Evolutionary conservation across 2,888 invertebrate species (phyloP), one percentile per base, ranked within the genome.

Genomic region (Lingula anatina): DNA sequence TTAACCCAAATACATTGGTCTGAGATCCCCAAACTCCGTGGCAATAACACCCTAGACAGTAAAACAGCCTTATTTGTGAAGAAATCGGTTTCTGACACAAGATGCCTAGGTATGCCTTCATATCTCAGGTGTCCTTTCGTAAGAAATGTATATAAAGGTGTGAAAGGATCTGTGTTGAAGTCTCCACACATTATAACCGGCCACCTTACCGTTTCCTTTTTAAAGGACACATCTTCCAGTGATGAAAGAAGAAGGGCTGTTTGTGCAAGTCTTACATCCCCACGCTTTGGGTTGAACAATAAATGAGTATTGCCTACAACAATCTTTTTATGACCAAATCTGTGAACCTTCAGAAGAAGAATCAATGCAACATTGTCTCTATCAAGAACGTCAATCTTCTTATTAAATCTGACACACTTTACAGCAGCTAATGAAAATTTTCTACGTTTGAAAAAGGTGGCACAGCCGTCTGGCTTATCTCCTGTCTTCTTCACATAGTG

Each of bases 241-340:
- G 93, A 90, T 0, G 90, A 85, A 12, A 99, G 78, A 7, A 99
- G 79, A 31, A 90, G 73, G 65, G 89, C 87, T 36, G 88, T 80
- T 78, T 99, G 97, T 0, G 90, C 93, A 27, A 96, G 79, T 60
- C 94, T 85, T 1, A 96, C 85, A 73, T 97, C 96, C 21, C 88
- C 85, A 36, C 97, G 81, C 59, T 80, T 85, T 0, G 91, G 93
- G 80, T 97, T 97, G 76, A 88, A 99, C 9, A 97, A 79, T 41
- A 99, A 80, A 77, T 99, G 99, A 0, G 97, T 97, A 12, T 92
- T 97, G 3, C 91, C 90, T 1, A n/a, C n/a, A n/a, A n/a, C n/a
- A n/a, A n/a, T n/a, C n/a, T n/a, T n/a, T n/a, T n/a, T n/a, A n/a
- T n/a, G n/a, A n/a, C n/a, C n/a, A n/a, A n/a, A n/a, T n/a, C n/a